Conservation (phyloP, 2,113 vertebrate species). For the Passer montanus region DNA sequence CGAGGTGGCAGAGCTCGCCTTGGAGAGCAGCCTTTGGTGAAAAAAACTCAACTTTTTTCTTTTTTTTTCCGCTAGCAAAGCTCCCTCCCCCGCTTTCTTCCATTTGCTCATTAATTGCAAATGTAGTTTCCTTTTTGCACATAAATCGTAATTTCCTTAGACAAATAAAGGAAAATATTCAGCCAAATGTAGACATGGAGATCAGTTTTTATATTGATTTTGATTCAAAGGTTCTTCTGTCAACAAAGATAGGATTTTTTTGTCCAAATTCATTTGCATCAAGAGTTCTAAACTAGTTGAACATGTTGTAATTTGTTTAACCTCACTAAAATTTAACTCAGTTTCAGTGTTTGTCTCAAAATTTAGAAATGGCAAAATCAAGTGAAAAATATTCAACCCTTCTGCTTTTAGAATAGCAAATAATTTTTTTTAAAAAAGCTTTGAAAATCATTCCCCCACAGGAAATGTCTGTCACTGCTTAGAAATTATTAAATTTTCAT, state of each 20-base stretch:
- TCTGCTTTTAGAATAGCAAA: background rate
- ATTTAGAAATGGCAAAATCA: background rate
- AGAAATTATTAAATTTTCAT: background rate
- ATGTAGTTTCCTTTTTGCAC: background rate
- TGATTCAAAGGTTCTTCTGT: background rate
- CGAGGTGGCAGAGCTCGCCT: slow-evolving; percentile 46
- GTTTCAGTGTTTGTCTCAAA: background rate
- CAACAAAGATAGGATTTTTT: background rate
- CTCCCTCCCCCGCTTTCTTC: background rate
- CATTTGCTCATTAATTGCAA: background rate
- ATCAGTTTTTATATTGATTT: background rate
- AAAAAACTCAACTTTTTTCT: background rate
- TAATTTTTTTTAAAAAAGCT: background rate
- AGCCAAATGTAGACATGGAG: background rate
- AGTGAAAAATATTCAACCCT: background rate
- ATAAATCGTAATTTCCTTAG: background rate
- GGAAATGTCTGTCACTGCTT: background rate
- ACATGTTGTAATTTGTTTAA: background rate
- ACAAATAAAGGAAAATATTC: background rate
- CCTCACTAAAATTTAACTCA: background rate
- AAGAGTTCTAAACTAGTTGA: background rate
- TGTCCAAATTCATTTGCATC: background rate
- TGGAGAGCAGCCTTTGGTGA: background rate
- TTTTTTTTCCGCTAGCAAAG: background rate
- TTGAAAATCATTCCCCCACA: background rate